phyloP scores from a whole-genome alignment of 1,140 invertebrate genomes.

The Lucilia cuprina region DNA sequence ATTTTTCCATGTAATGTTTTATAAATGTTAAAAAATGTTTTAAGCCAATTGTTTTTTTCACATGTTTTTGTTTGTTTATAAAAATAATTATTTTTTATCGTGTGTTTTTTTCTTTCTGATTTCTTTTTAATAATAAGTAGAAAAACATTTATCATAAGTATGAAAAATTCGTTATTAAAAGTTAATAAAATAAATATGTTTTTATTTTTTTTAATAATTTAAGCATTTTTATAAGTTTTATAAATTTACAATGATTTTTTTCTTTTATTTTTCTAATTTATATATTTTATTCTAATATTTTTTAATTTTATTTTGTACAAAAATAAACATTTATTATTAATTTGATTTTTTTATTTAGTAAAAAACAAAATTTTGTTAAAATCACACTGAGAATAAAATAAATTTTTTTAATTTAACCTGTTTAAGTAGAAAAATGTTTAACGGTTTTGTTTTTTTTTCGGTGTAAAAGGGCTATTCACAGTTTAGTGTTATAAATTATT shows the following conservation, averaged over 20 bases:
- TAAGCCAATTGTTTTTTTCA: neutral
- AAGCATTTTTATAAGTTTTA: conserved; percentile 6
- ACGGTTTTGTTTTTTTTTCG: neutral
- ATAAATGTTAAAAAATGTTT: conserved; percentile 29
- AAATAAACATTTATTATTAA: conserved; percentile 3
- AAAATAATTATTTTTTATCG: conserved; percentile 24
- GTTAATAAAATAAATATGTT: conserved; percentile 31
- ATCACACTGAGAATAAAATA: conserved; percentile 14
- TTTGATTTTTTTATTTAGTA: neutral
- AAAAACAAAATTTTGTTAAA: neutral
- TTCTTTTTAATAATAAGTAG: conserved; percentile 19
- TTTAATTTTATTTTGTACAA: conserved; percentile 10
- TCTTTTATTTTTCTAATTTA: neutral
- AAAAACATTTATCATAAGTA: conserved; percentile 37
- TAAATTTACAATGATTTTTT: conserved; percentile 28
- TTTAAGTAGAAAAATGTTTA: neutral
- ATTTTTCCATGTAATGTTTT: conserved; percentile 26
- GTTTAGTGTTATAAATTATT: neutral
- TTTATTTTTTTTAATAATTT: conserved; percentile 3
- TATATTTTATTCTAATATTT: neutral
- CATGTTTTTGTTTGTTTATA: neutral
- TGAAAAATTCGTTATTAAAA: conserved; percentile 34
- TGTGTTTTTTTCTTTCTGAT: neutral
- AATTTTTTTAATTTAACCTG: too few relatives aligned
- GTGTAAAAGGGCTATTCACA: neutral